These are phyloP conservation scores for Spilarctia lutea DNA, from an alignment of 2,888 invertebrate genomes.

Conservation along the genomic window DNA sequence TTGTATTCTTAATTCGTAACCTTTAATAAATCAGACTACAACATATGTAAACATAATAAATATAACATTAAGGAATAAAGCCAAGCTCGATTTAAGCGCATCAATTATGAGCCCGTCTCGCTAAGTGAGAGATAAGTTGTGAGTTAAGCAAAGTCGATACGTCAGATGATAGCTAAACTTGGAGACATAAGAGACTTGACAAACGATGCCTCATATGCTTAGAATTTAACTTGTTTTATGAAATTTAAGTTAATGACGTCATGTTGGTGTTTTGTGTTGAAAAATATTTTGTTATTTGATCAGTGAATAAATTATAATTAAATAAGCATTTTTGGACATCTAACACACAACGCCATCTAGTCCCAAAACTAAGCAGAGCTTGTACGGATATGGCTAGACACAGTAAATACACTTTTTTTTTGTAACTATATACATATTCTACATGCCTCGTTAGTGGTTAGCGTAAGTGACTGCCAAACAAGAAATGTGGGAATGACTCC, in stretches of 20 bases:
- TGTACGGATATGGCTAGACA: too few relatives aligned
- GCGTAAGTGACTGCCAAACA: too few relatives aligned
- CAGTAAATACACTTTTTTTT: too few relatives aligned
- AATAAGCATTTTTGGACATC: too few relatives aligned
- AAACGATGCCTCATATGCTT: slow-evolving; percentile 57
- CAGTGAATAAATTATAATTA: background rate
- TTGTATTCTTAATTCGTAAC: too few relatives aligned
- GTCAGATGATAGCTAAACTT: slow-evolving; percentile 61
- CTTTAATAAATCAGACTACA: too few relatives aligned
- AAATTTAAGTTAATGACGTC: slow-evolving; percentile 42
- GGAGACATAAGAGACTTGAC: slow-evolving; percentile 53
- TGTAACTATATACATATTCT: too few relatives aligned
- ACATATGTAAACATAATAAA: slow-evolving; percentile 3
- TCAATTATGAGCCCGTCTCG: slow-evolving; percentile 60
- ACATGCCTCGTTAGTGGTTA: too few relatives aligned
- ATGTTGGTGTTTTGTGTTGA: background rate
- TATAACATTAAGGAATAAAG: slow-evolving; percentile 24
- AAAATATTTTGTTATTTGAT: background rate
- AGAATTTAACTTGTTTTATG: slow-evolving; percentile 48
- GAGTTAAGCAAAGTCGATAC: slow-evolving; percentile 54
- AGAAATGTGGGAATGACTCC: too few relatives aligned
- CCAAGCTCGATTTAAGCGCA: slow-evolving; percentile 53
- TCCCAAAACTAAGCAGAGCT: too few relatives aligned
- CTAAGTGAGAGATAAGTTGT: slow-evolving; percentile 54
- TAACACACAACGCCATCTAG: too few relatives aligned